Conservation (phyloP, 1,140 invertebrate genomes). For the Drosophila grimshawi region DNA sequence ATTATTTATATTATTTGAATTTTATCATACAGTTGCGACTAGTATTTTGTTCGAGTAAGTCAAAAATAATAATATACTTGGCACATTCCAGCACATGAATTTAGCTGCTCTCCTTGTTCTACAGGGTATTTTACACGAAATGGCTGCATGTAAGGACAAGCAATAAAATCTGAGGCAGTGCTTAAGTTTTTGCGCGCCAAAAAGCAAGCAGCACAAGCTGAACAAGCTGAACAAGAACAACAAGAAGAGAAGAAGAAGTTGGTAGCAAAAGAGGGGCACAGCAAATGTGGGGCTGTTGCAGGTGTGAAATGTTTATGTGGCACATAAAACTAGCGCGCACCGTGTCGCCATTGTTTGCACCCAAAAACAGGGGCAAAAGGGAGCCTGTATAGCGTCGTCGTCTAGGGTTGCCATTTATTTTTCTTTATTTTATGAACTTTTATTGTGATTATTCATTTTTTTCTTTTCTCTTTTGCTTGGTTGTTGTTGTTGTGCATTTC, state of each 20-base stretch:
- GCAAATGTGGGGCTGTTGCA: not conserved
- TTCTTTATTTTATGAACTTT: constrained; percentile 76
- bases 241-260: not conserved
- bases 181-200: constrained; percentile 74
- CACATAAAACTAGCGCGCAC: constrained; percentile 74
- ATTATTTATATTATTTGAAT: no score
- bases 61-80: not conserved
- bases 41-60: no score
- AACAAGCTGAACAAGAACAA: no score
- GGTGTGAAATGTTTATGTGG: constrained; percentile 68
- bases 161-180: constrained; percentile 67
- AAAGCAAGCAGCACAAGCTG: constrained; percentile 56
- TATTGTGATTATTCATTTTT: constrained; percentile 64
- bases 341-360: constrained; percentile 64
- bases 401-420: constrained; percentile 48
- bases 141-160: constrained; percentile 50
- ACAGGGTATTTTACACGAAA: constrained; percentile 13
- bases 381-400: not conserved
- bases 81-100: not conserved
- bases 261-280: no score
- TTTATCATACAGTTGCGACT: not conserved
- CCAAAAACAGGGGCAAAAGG: constrained; percentile 2
- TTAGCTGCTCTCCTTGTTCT: not conserved
- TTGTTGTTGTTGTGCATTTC: constrained; percentile 4
- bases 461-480: constrained; percentile 14